Evolutionary conservation across 2,888 invertebrate genomes (phyloP).

Genomic region (Entomobrya proxima): DNA sequence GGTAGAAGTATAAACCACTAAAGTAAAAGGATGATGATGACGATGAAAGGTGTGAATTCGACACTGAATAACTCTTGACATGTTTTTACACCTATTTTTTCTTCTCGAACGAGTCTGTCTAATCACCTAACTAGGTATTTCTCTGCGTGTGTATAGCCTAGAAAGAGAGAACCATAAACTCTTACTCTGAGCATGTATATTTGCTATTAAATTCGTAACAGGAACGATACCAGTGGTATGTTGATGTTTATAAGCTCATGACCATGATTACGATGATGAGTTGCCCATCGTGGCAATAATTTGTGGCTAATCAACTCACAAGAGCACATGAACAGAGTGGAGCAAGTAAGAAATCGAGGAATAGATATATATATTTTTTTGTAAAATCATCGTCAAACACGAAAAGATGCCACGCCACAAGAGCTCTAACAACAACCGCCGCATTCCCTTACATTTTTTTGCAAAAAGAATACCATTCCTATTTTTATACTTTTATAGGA

Average conservation of each 20-base stretch:
- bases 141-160: too few relatives aligned
- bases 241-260: slow-evolving; percentile 44
- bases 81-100: slow-evolving; percentile 48
- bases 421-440: not conserved
- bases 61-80: slow-evolving; percentile 42
- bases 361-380: not conserved
- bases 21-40: slow-evolving; percentile 25
- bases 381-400: slow-evolving; percentile 6
- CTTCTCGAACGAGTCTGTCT: slow-evolving; percentile 29
- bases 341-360: not conserved
- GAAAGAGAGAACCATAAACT: too few relatives aligned
- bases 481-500: slow-evolving; percentile 33
- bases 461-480: not conserved
- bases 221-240: not conserved
- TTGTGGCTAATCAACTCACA: slow-evolving; percentile 65
- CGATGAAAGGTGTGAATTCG: slow-evolving; percentile 48
- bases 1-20: not conserved
- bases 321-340: not conserved
- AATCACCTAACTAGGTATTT: slow-evolving; percentile 23
- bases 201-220: too few relatives aligned
- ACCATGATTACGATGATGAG: slow-evolving; percentile 67
- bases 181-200: too few relatives aligned
- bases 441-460: slow-evolving; percentile 3
- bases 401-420: slow-evolving; percentile 7
- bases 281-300: slow-evolving; percentile 67